Evolutionary conservation across 1,140 invertebrate species (phyloP), one percentile per base, ranked within the genome.

Genomic region (Spodoptera frugiperda): DNA sequence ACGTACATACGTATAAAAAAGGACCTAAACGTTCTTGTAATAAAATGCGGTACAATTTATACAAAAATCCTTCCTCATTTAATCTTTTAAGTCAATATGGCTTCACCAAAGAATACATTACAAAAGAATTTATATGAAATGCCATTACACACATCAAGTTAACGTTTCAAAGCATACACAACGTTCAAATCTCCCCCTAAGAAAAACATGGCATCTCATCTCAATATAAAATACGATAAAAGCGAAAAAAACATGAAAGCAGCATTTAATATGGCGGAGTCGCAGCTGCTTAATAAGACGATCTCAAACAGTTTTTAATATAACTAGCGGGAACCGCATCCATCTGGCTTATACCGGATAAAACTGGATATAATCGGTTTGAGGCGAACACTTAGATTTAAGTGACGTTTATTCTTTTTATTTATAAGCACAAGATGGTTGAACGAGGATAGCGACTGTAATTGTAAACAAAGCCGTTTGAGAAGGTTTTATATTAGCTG

Each of bases 321-420:
- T 73, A 73, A 73, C 55, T 73, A 73, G 55, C 71, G 12, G 44
- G 55, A 30, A 59, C 71, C 71, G 71, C 71, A 73, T 73, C 54
- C 44, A 51, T 73, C 71, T 59, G 54, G 71, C 30, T 71, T 71
- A 59, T 73, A 61, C 55, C 46, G 71, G 71, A 73, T 73, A 59
- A 59, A 73, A 49, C 55, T 49, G 55, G 55, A 59, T 73, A 57
- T 59, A 59, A 59, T 57, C 55, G 55, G 39, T 67, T 67, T 25
- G 39, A 67, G 19, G 63, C 44, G 33, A 14, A 59, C 71, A 49
- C 33, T 39, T 48, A 57, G 68, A 61, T 59, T 73, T 61, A 61
- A 39, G 44, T 21, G 71, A 48, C 19, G 17, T 61, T 67, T 67
- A 67, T 67, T 67, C 9, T 63, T 44, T 63, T 63, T 63, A 15